Conservation (phyloP, 2,113 vertebrate species). For the Colistium nudipinnis region DNA sequence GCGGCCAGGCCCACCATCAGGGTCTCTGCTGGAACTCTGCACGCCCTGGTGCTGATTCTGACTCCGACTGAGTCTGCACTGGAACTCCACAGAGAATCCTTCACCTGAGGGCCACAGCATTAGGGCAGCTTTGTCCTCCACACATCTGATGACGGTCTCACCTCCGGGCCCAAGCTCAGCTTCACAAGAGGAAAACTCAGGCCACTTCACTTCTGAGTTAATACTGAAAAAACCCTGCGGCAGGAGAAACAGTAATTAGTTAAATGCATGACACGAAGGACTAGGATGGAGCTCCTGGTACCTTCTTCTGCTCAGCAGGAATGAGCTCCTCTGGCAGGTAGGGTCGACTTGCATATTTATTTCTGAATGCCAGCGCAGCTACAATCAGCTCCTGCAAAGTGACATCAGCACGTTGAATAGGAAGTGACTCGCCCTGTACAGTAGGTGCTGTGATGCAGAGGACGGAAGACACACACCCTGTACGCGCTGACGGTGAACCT, state of each 20-base stretch:
- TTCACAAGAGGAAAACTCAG: constrained; percentile 50
- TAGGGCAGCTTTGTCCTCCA: constrained; percentile 83
- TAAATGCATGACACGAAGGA: neutral
- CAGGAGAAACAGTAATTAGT: neutral
- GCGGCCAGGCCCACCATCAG: constrained; percentile 2
- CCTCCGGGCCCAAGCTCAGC: constrained; percentile 61
- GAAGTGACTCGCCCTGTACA: accelerated
- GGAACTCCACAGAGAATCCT: constrained; percentile 87
- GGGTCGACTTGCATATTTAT: constrained; percentile 81
- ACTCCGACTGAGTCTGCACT: constrained; percentile 84
- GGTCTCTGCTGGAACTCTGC: constrained; percentile 1
- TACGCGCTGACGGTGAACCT: constrained; percentile 85
- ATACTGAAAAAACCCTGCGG: constrained; percentile 79
- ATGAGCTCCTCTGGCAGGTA: constrained; percentile 86
- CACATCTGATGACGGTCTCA: constrained; percentile 79
- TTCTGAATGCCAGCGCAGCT: constrained; percentile 87
- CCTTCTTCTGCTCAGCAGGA: constrained; percentile 81
- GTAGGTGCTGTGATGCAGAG: neutral
- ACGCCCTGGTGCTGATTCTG: constrained; percentile 1
- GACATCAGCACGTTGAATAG: neutral
- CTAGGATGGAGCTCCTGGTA: constrained; percentile 51
- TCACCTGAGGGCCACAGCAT: constrained; percentile 81
- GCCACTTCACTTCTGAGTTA: constrained; percentile 84
- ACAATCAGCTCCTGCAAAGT: constrained; percentile 79
- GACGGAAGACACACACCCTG: constrained; percentile 70